Evolutionary conservation across 1,140 invertebrate species (phyloP), one percentile per base, ranked within the genome.

Genomic region (Dinothrombium tinctorium): DNA sequence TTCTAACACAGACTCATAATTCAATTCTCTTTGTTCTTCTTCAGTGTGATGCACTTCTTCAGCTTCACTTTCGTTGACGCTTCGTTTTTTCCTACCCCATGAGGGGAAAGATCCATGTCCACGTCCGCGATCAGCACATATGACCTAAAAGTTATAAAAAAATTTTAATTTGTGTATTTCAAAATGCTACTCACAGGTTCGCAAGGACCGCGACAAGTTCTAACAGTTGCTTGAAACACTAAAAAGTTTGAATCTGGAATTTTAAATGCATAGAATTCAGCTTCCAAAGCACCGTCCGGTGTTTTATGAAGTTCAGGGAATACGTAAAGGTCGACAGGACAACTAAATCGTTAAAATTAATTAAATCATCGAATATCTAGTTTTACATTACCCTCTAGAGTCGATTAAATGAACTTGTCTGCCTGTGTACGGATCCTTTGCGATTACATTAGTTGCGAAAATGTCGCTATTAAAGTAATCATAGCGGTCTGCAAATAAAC

Each of bases 221-320:
- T 63, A 0, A 89, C 81, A 0, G 76, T 87, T 1, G 83, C 83
- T 60, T 89, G 81, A 54, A 89, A 89, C 1, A 89, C 79, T 35
- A 89, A 56, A 61, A 84, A 84, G 56, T 87, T 87, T 0, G 82
- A 86, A 63, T 87, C 81, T 0, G 83, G 83, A 50, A 89, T 84
- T 60, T 89, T 89, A 50, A 87, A 89, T 2, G 83, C 83, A 59
- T 86, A 84, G 54, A 89, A 89, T 48, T 80, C 66, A 0, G 81
- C 79, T 61, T 86, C 81, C 6, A 87, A 59, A 8, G 77, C 82
- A 0, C 78, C 76, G 50, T 72, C 78, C 19, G 81, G 65, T 1
- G 80, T 67, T 53, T 76, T 73, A 52, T 86, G 81, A 46, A 89
- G 54, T 53, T 82, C 78, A 0, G 82, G 82, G 60, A 89, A 89